These are phyloP conservation scores for Schizothorax lantsangensis DNA, from an alignment of 2,797 vertebrate species.

Conservation along the genomic window DNA sequence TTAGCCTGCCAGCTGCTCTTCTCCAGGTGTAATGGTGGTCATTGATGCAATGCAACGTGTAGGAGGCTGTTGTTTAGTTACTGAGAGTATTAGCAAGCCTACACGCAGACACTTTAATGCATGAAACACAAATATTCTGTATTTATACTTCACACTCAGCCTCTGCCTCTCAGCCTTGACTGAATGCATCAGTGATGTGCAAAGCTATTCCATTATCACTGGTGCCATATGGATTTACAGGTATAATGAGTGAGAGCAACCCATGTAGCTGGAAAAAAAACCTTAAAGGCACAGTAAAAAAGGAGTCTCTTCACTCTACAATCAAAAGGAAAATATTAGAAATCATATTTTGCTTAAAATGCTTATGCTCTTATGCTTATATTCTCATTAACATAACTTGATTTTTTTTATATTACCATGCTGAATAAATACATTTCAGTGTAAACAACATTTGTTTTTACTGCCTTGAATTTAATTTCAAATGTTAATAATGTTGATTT, in stretches of 20 bases:
- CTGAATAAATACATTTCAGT: neutral
- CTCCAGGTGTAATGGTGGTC: constrained; percentile 42
- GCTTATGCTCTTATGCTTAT: neutral
- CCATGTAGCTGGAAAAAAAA: neutral
- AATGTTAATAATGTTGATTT: neutral
- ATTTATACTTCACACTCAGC: constrained; percentile 15
- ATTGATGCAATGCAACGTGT: constrained; percentile 43
- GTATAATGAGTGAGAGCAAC: constrained; percentile 28
- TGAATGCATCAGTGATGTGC: constrained; percentile 32
- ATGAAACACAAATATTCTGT: constrained; percentile 20
- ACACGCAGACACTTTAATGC: constrained; percentile 35
- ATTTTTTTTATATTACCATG: neutral
- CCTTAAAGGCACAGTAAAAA: neutral
- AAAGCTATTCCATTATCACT: constrained; percentile 32
- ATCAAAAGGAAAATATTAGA: neutral
- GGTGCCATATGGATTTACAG: constrained; percentile 33
- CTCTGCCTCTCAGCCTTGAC: constrained; percentile 14
- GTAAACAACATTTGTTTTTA: neutral
- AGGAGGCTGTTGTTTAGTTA: constrained; percentile 50
- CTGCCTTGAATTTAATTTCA: neutral
- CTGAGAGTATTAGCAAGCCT: constrained; percentile 48
- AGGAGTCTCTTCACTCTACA: neutral
- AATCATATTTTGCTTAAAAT: neutral
- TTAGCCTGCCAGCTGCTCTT: constrained; percentile 31
- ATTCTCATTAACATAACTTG: neutral